Evolutionary conservation across 2,888 invertebrate species (phyloP), one percentile per base, ranked within the genome.

Genomic region (Clostera curtula): DNA sequence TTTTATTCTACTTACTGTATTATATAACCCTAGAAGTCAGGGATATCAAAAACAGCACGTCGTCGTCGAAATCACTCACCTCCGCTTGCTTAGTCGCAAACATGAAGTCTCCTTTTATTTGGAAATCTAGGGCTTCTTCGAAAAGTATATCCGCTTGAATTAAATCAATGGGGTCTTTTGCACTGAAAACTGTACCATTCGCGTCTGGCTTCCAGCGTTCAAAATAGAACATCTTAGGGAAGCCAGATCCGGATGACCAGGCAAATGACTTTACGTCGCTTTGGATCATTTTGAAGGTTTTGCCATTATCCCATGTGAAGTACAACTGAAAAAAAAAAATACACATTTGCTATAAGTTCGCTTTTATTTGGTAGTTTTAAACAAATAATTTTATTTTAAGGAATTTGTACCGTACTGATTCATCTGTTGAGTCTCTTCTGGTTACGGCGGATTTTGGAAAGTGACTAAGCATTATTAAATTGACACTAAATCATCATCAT

Each of bases 21-120:
- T n/a, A n/a, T n/a, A n/a, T n/a, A n/a, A n/a, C n/a, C n/a, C n/a
- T n/a, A n/a, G n/a, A n/a, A n/a, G n/a, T n/a, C n/a, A n/a, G n/a
- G n/a, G n/a, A n/a, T n/a, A n/a, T n/a, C n/a, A n/a, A n/a, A n/a
- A n/a, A n/a, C n/a, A n/a, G n/a, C n/a, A n/a, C n/a, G n/a, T n/a
- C n/a, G n/a, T n/a, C n/a, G n/a, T n/a, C n/a, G 8, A 5, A 3
- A n/a, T 12, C 8, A 22, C 86, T 83, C 59, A 90, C 90, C 79
- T 86, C 84, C 21, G 73, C 71, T 58, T 88, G 88, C 56, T 88
- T 90, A 0, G 93, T 92, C 1, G 91, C 93, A 71, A 96, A 95
- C 88, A 95, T 89, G 65, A 91, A 96, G 50, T 93, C 92, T 8
- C 90, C 93, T 56, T 90, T 90, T 15, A 94, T 87, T 58, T 92